Evolutionary conservation across 2,888 invertebrate genomes (phyloP).

Genomic region (Drosophila mercatorum): DNA sequence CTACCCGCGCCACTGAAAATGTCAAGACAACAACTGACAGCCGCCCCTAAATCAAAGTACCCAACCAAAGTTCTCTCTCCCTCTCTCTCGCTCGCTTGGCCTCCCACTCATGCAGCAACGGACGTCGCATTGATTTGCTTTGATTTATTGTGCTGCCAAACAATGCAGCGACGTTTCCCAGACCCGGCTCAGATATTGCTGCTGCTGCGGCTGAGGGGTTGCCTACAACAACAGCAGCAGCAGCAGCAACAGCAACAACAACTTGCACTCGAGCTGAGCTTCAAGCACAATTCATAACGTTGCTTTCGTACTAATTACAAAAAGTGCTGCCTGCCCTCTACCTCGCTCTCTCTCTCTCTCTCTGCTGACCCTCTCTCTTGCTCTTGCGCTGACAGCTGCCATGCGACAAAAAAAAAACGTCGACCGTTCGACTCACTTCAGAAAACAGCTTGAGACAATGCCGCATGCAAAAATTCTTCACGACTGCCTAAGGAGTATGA

Average conservation of each 20-base stretch:
- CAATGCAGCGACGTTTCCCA: constrained; percentile 59
- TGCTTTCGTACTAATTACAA: constrained; percentile 82
- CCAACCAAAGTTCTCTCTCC: neutral
- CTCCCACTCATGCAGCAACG: constrained; percentile 42
- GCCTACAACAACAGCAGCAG: constrained; percentile 37
- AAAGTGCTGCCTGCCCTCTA: constrained; percentile 63
- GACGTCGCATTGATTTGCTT: constrained; percentile 82
- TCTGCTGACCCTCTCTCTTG: neutral
- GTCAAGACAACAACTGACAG: constrained; percentile 57
- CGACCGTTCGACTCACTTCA: constrained; percentile 73
- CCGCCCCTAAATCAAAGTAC: constrained; percentile 60
- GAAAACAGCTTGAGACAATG: constrained; percentile 80
- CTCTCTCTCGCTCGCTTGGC: neutral
- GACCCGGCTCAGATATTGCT: constrained; percentile 31
- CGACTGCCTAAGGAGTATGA: constrained; percentile 42
- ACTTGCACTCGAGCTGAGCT: constrained; percentile 70
- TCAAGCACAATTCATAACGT: constrained; percentile 81
- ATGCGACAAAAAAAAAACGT: constrained; percentile 59
- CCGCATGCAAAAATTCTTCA: constrained; percentile 70
- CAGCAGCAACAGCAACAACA: constrained; percentile 25
- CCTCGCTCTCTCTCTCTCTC: constrained; percentile 6
- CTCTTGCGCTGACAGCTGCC: constrained; percentile 54
- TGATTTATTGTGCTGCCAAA: constrained; percentile 82
- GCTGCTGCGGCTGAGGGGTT: constrained; percentile 52
- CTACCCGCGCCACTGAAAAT: constrained; percentile 30